Percentiles rank a stretch among this genome's conserved stretches.
These are phyloP conservation scores for Pithys albifrons DNA, from an alignment of 2,113 vertebrate genomes.

Conservation along the genomic window DNA sequence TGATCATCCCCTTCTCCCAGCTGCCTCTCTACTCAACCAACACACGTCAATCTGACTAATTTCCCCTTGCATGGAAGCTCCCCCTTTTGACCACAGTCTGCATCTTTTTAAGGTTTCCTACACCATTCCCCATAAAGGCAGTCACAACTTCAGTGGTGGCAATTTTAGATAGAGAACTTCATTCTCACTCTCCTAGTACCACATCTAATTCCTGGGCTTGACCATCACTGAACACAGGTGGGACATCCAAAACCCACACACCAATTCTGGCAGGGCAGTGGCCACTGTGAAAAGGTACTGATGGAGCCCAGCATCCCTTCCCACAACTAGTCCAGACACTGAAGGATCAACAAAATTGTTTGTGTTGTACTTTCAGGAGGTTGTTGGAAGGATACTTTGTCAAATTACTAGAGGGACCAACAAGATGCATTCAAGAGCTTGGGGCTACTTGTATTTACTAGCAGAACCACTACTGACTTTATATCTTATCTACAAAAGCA, in stretches of 20 bases:
- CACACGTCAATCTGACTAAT: background rate
- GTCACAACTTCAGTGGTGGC: background rate
- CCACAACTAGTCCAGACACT: background rate
- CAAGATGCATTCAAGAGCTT: background rate
- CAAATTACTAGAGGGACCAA: constrained; percentile 29
- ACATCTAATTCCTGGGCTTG: background rate
- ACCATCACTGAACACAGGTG: background rate
- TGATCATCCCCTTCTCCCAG: background rate
- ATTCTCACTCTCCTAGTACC: background rate
- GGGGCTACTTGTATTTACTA: constrained; percentile 36
- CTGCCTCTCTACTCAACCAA: background rate
- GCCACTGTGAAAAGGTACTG: background rate
- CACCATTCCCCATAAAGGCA: background rate
- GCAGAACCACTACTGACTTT: background rate
- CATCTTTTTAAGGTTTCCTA: background rate
- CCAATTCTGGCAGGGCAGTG: rapidly evolving
- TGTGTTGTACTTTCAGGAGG: background rate
- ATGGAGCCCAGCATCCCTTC: background rate
- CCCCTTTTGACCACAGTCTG: background rate
- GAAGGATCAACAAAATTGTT: background rate
- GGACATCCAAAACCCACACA: background rate
- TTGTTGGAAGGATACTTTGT: background rate
- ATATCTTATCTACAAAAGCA: constrained; percentile 39
- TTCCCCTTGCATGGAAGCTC: background rate
- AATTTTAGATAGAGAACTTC: background rate